phyloP scores from a whole-genome alignment of 2,113 vertebrate genomes.

The Coryphaenoides rupestris region DNA sequence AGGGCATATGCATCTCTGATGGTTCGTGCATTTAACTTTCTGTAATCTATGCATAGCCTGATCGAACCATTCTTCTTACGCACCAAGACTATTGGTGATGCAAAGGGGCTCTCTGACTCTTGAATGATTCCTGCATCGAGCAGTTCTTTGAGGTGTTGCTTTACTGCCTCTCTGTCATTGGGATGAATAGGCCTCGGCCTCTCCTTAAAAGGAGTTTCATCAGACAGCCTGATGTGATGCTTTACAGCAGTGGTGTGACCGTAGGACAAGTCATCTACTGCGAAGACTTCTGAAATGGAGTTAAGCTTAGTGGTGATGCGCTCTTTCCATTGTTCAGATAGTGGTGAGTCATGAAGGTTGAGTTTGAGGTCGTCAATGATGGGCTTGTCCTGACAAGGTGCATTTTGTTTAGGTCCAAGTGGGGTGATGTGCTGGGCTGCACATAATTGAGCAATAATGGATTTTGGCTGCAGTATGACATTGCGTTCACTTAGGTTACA shows the following conservation, averaged over 20 bases:
- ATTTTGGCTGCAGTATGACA: no score
- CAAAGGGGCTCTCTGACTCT: slow-evolving; percentile 1
- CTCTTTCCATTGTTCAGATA: slow-evolving; percentile 10
- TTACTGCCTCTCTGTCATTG: slow-evolving; percentile 2
- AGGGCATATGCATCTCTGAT: background rate
- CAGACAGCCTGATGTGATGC: slow-evolving; percentile 1
- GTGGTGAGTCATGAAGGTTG: background rate
- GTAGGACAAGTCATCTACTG: background rate
- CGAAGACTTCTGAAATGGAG: slow-evolving; percentile 1
- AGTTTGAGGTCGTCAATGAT: background rate
- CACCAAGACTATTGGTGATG: no score
- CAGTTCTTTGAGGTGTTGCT: slow-evolving; percentile 4
- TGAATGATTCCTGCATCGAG: background rate
- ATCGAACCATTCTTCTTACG: no score
- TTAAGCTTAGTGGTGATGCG: background rate
- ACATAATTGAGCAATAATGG: no score
- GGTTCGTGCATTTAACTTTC: no score
- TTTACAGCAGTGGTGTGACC: background rate
- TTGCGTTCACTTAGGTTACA: no score
- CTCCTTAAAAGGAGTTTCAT: background rate
- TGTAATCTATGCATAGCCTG: no score
- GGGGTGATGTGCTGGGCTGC: no score
- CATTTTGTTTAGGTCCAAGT: no score
- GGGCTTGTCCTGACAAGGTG: no score
- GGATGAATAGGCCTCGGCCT: background rate